phyloP scores from a whole-genome alignment of 2,113 vertebrate genomes.

The Anarrhichthys ocellatus region DNA sequence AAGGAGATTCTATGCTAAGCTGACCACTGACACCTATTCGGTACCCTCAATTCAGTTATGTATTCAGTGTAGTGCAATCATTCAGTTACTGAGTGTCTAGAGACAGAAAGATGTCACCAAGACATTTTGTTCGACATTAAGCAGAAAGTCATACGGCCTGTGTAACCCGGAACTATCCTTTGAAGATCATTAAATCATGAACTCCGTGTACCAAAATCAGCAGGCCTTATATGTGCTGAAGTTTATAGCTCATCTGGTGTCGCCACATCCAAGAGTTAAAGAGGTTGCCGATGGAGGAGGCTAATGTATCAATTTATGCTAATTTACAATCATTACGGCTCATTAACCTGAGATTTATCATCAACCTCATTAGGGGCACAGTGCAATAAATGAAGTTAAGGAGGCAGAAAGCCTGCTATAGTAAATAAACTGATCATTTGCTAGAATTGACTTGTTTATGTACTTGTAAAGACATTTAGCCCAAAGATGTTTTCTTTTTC shows the following conservation, averaged over 20 bases:
- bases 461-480: constrained; percentile 14
- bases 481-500: neutral
- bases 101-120: neutral
- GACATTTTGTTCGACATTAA: neutral
- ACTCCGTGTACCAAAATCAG: no score
- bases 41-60: neutral
- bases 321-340: constrained; percentile 56
- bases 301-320: constrained; percentile 55
- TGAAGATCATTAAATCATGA: no score
- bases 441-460: constrained; percentile 29
- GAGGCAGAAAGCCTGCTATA: constrained; percentile 32
- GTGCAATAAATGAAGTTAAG: constrained; percentile 45
- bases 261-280: constrained; percentile 22
- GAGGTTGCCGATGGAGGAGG: constrained; percentile 6
- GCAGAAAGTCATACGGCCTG: neutral
- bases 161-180: no score
- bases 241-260: constrained; percentile 1
- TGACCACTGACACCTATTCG: neutral
- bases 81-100: neutral
- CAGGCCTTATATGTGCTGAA: neutral
- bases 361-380: constrained; percentile 51
- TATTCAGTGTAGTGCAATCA: neutral
- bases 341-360: constrained; percentile 70
- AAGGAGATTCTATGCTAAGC: neutral
- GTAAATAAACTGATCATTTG: constrained; percentile 49